phyloP scores from a whole-genome alignment of 1,140 invertebrate genomes.

The Nephila pilipes region DNA sequence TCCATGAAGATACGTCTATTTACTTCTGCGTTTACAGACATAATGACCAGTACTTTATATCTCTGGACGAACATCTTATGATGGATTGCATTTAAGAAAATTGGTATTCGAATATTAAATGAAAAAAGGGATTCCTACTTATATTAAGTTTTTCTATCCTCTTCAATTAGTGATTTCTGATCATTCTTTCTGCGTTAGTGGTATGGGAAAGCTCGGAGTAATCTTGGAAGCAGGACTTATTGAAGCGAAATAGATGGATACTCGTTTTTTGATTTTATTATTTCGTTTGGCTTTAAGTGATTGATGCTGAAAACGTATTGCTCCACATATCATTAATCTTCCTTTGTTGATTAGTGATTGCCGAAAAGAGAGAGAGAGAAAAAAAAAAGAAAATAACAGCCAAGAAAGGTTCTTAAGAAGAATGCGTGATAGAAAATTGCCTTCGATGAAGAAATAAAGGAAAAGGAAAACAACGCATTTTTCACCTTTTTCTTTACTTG shows the following conservation, averaged over 20 bases:
- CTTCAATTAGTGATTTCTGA: constrained; percentile 62
- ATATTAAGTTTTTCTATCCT: constrained; percentile 21
- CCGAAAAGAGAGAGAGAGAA: not conserved
- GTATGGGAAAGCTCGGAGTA: constrained; percentile 16
- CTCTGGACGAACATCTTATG: not conserved
- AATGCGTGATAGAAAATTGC: constrained; percentile 63
- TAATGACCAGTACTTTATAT: not conserved
- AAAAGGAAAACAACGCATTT: constrained; percentile 46
- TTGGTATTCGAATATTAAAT: not conserved
- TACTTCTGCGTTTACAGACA: not conserved
- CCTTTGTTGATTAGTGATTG: constrained; percentile 73
- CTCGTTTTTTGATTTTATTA: constrained; percentile 45
- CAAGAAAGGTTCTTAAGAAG: constrained; percentile 49
- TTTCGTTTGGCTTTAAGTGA: constrained; percentile 65
- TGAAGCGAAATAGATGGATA: constrained; percentile 57
- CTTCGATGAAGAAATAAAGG: constrained; percentile 55
- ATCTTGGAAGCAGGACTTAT: constrained; percentile 44
- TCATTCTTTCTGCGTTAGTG: constrained; percentile 10
- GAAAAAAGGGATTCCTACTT: not conserved
- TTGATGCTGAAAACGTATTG: constrained; percentile 59
- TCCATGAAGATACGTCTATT: not conserved
- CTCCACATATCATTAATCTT: constrained; percentile 67
- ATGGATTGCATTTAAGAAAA: not conserved
- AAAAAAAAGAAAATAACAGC: not conserved
- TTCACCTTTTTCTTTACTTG: constrained; percentile 24